phyloP scores from a whole-genome alignment of 2,888 invertebrate species.

The Adineta ricciae region DNA sequence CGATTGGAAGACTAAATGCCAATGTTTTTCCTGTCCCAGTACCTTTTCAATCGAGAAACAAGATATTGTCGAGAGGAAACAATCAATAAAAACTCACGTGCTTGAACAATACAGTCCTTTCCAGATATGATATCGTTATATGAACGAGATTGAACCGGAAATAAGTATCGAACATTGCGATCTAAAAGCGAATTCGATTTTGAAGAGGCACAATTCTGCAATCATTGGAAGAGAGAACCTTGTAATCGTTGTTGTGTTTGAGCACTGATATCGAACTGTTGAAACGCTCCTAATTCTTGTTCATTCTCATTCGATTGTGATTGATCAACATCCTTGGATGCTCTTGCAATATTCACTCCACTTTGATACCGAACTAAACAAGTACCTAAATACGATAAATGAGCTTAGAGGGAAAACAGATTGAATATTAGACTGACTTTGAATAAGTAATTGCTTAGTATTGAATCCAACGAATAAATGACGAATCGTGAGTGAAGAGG shows the following conservation, averaged over 20 bases:
- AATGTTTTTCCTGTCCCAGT: slow-evolving; percentile 99
- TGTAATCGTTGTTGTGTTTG: neutral
- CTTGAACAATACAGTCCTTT: slow-evolving; percentile 18
- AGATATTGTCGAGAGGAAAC: too few relatives aligned
- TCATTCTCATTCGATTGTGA: neutral
- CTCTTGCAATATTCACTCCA: neutral
- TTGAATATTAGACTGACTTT: neutral
- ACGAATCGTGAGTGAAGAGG: neutral
- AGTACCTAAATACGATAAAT: neutral
- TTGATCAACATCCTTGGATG: neutral
- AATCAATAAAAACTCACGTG: neutral
- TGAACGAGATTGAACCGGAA: neutral
- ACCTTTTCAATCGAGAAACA: neutral
- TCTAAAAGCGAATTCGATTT: neutral
- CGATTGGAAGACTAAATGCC: slow-evolving; percentile 80
- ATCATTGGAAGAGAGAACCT: neutral
- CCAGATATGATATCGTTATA: neutral
- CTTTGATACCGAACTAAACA: neutral
- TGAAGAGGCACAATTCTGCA: neutral
- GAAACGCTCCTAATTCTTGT: neutral
- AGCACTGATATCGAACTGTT: neutral
- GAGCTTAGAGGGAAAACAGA: neutral
- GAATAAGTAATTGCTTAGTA: neutral
- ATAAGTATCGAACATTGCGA: neutral
- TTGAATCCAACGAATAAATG: neutral